Evolutionary conservation across 2,113 vertebrate genomes (phyloP).

Genomic region (Myocastor coypus): DNA sequence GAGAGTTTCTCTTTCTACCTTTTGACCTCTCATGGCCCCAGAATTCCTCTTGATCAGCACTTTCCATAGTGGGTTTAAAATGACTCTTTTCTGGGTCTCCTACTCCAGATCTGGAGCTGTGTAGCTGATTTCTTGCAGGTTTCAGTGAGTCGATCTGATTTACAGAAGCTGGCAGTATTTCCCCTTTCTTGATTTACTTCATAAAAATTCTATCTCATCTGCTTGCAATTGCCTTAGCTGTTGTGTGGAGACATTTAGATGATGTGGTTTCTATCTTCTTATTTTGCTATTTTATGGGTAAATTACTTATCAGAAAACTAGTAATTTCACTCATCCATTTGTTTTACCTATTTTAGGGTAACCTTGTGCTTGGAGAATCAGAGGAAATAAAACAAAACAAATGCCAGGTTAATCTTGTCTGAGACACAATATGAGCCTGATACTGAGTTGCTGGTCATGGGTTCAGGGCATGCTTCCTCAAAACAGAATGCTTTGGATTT

Average conservation of each 20-base stretch:
- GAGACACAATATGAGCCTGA: neutral
- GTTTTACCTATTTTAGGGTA: neutral
- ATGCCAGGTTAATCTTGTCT: neutral
- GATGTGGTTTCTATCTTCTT: constrained; percentile 1
- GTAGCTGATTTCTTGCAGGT: neutral
- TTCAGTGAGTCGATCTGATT: neutral
- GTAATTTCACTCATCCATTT: neutral
- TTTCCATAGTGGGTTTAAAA: neutral
- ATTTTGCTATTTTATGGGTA: constrained; percentile 20
- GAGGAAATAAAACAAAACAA: constrained; percentile 6
- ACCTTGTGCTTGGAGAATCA: neutral
- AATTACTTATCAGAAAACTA: neutral
- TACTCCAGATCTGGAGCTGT: neutral
- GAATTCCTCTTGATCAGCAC: neutral
- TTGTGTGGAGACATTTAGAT: constrained; percentile 26
- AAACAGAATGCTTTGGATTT: neutral
- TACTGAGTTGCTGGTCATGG: neutral
- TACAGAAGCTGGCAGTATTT: neutral
- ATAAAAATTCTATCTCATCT: constrained; percentile 21
- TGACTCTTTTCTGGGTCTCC: neutral
- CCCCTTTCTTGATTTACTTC: neutral
- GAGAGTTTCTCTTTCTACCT: neutral
- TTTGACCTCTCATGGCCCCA: neutral
- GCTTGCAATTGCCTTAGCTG: neutral
- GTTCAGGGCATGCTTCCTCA: neutral